Conservation (phyloP, 30 jellyfish, hydroid and myxozoan genomes). For the Mastigias papua region DNA sequence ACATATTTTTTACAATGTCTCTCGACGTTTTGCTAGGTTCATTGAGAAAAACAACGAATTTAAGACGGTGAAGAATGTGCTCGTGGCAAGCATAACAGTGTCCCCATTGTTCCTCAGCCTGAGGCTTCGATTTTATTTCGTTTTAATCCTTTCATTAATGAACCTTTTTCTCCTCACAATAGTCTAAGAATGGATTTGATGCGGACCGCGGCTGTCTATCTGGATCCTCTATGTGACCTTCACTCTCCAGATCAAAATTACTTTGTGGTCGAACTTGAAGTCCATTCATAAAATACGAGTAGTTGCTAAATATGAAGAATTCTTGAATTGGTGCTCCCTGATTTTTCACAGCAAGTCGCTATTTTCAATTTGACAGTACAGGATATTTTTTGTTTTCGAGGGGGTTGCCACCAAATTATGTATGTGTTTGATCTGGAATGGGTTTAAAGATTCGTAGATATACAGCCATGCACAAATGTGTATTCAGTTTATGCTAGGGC, state of each 20-base stretch:
- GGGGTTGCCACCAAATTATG: no score
- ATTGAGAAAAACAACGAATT: background rate
- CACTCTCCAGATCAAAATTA: background rate
- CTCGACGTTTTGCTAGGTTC: no score
- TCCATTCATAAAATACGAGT: background rate
- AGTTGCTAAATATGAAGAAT: no score
- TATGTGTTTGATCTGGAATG: no score
- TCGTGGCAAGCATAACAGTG: conserved; percentile 11
- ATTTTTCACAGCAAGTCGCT: no score
- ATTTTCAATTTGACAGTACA: no score
- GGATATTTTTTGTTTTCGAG: no score
- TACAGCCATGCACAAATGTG: no score
- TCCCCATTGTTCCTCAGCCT: background rate
- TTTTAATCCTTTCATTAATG: background rate
- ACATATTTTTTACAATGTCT: no score
- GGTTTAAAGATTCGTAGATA: no score
- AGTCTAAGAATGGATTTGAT: conserved; percentile 8
- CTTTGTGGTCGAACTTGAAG: background rate
- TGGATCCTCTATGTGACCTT: background rate
- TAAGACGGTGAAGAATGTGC: background rate
- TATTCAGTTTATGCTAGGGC: no score
- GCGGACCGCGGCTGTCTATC: background rate
- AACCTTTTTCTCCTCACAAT: background rate
- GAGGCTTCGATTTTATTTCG: background rate
- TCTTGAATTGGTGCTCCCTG: no score